Conservation (phyloP, 2,888 invertebrate genomes). For the Pseudeuparius sepicola region DNA sequence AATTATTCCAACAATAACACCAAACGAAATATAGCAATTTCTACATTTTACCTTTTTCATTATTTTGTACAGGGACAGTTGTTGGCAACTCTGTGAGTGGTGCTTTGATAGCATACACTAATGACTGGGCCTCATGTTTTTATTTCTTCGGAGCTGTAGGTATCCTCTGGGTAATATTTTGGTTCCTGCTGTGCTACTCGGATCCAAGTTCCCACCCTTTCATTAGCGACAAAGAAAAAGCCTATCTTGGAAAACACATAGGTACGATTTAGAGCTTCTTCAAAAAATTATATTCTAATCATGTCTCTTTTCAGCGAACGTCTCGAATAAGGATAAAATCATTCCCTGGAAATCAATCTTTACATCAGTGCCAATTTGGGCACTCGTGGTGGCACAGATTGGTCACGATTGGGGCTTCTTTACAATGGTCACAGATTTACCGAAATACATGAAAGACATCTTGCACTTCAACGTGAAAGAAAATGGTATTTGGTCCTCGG, state of each 20-base stretch:
- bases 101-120: conserved; percentile 51
- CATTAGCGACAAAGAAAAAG: conserved; percentile 22
- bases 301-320: conserved; percentile 20
- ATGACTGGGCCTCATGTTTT: conserved; percentile 67
- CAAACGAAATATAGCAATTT: too few species aligned
- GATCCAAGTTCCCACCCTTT: conserved; percentile 61
- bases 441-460: conserved; percentile 59
- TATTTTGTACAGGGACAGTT: conserved; percentile 46
- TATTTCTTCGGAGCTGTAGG: conserved; percentile 68
- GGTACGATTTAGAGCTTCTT: conserved; percentile 10
- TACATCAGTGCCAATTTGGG: conserved; percentile 60
- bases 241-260: conserved; percentile 18
- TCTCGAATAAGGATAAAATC: conserved; percentile 23
- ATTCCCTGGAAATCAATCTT: conserved; percentile 55
- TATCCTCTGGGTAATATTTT: conserved; percentile 52
- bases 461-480: conserved; percentile 54
- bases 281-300: neutral
- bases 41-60: too few species aligned
- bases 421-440: conserved; percentile 61
- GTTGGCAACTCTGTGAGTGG: conserved; percentile 57
- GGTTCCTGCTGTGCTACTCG: conserved; percentile 39
- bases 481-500: conserved; percentile 51
- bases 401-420: conserved; percentile 63
- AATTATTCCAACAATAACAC: too few species aligned
- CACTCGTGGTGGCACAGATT: conserved; percentile 62